These are phyloP conservation scores for Lanius ludovicianus DNA, from an alignment of 2,113 vertebrate genomes.

Conservation along the genomic window DNA sequence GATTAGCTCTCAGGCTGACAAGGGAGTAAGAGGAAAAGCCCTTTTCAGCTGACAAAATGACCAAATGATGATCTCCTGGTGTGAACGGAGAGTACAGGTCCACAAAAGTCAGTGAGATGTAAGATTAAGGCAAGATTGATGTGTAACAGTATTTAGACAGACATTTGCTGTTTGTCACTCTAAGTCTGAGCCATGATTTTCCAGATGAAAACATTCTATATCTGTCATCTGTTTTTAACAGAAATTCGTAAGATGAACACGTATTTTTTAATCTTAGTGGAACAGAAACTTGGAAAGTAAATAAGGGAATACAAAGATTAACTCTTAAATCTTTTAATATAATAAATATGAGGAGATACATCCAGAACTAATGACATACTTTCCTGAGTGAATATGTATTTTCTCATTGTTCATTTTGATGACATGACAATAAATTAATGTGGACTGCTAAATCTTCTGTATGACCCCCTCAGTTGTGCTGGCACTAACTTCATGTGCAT, in stretches of 20 bases:
- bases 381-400: neutral
- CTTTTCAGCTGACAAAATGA: neutral
- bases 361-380: neutral
- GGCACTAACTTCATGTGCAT: neutral
- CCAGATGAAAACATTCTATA: conserved; percentile 32
- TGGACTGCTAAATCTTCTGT: neutral
- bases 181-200: conserved; percentile 18
- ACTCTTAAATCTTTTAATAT: neutral
- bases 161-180: conserved; percentile 29
- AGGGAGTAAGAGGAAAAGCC: neutral
- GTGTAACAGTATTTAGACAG: neutral
- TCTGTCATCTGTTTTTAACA: neutral
- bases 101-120: neutral
- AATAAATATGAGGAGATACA: neutral
- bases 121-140: conserved; percentile 29
- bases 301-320: neutral
- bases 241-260: neutral
- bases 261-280: neutral
- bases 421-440: neutral
- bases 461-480: neutral
- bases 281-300: neutral
- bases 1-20: neutral
- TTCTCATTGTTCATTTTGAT: neutral
- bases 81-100: neutral
- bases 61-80: neutral